Evolutionary conservation across 2,113 vertebrate species (phyloP), one percentile per base, ranked within the genome.

Genomic region (Dicaeum eximium): DNA sequence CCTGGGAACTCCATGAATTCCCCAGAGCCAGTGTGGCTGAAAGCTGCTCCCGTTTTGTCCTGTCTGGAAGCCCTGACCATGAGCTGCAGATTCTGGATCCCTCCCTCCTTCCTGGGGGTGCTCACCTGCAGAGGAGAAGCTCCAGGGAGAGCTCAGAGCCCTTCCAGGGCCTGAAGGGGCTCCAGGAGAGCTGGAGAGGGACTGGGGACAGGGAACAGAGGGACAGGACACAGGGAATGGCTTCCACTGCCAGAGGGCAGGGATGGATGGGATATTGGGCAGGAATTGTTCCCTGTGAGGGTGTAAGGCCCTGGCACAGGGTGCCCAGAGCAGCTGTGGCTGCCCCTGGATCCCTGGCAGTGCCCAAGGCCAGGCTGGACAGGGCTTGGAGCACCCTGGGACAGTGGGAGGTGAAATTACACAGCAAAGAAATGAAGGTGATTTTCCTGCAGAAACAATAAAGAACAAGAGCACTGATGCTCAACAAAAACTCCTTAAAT

Each of bases 231-330:
- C 4, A 15, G 44, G 21, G 61, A 66, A 24, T n/a, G 51, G 15
- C 12, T 57, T 1, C 2, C 2, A 44, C 1, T 50, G 67, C 4
- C 27, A 65, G 15, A 50, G 37, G 7, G 11, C 31, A 80, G 50
- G 31, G 37, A 0, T 44, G 1, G 51, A 2, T 45, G 69, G 45
- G 69, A 45, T 7, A 0, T 13, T 38, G 30, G 60, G 28, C 1
- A n/a, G 38, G 3, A 60, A 67, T 67, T 45, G 0, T 15, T 44
- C 33, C 33, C 60, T 51, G 28, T 0, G 23, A 81, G 60, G 45
- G 19, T 30, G 38, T 4, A 0, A 51, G n/a, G 18, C 19, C 18
- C 77, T 73, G 67, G 53, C 58, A 37, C 44, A 65, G 58, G 31
- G 8, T 38, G 13, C 37, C 33, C 23, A n/a, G 28, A 30, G 53